These are phyloP conservation scores for Tetramorium bicarinatum DNA, from an alignment of 2,888 invertebrate genomes.

Conservation along the genomic window DNA sequence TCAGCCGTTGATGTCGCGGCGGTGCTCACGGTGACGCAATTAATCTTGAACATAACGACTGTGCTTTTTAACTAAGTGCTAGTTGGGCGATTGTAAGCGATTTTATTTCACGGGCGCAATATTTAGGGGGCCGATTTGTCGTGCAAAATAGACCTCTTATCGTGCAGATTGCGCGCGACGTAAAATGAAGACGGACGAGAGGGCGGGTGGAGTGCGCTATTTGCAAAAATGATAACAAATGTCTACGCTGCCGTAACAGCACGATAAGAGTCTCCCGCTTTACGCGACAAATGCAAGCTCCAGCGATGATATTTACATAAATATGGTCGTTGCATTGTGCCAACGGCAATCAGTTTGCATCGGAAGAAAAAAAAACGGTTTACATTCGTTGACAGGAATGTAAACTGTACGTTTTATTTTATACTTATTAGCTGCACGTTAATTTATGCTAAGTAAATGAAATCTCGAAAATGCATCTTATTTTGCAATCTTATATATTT, in stretches of 20 bases:
- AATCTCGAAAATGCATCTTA: background rate
- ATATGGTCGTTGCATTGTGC: constrained; percentile 13
- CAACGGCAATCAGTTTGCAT: constrained; percentile 19
- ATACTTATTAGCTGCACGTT: background rate
- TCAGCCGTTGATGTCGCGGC: constrained; percentile 22
- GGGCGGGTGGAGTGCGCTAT: constrained; percentile 37
- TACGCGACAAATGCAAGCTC: constrained; percentile 35
- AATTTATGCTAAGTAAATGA: background rate
- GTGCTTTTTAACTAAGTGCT: constrained; percentile 16
- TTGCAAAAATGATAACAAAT: constrained; percentile 53
- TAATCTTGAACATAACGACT: constrained; percentile 18
- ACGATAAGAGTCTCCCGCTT: constrained; percentile 40
- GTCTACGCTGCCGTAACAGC: constrained; percentile 35
- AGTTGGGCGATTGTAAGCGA: constrained; percentile 7
- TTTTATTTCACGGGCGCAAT: constrained; percentile 28
- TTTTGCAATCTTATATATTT: background rate
- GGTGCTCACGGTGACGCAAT: background rate
- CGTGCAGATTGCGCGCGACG: constrained; percentile 46
- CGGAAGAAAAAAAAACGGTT: background rate
- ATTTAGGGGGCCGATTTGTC: constrained; percentile 42
- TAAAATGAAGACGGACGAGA: constrained; percentile 52
- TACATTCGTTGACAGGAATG: constrained; percentile 7
- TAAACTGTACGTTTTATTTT: background rate
- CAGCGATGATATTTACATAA: constrained; percentile 51
- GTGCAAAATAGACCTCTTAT: constrained; percentile 46